Evolutionary conservation across 2,888 invertebrate species (phyloP), one percentile per base, ranked within the genome.

Genomic region (Stenolophus ochropezus): DNA sequence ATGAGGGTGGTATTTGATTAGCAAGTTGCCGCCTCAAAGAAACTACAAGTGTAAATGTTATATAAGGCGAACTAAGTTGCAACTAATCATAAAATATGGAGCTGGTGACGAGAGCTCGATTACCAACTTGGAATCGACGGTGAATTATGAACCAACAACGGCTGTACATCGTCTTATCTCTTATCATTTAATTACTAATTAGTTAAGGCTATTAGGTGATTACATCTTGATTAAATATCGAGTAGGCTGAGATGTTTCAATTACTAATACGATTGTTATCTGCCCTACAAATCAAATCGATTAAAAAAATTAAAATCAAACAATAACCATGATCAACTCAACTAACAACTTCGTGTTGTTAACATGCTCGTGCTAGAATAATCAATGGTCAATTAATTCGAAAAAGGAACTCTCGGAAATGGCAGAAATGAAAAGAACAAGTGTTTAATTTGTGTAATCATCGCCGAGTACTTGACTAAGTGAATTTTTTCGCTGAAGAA

Each of bases 171-270:
- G 73, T 56, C 56, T 80, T 80, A 80, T 80, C 80, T 80, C 73
- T 58, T 80, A 80, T 80, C 80, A 73, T 80, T 80, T 80, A 80
- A 80, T 80, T 80, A 80, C 56, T 80, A 80, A 73, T 80, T 80
- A 80, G 80, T 80, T 80, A 80, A 73, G 80, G 80, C 80, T 80
- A 80, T 80, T 80, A 80, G 80, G 51, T 73, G 80, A 80, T 80
- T 80, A 80, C 80, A 80, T 80, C 80, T 80, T 80, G 80, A 80
- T 80, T 80, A 80, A 80, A 80, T 80, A 80, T 58, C 80, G 56
- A 25, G 58, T 18, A 25, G 58, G 69, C 25, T 42, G 8, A 42
- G 33, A 80, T 80, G 73, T 80, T 73, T 80, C 80, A 80, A 80
- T 80, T 51, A 51, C 51, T 51, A 51, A 51, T 14, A 18, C 16